Evolutionary conservation across 2,888 invertebrate genomes (phyloP), one percentile per base, ranked within the genome.

Genomic region (Drosophila gaucha): DNA sequence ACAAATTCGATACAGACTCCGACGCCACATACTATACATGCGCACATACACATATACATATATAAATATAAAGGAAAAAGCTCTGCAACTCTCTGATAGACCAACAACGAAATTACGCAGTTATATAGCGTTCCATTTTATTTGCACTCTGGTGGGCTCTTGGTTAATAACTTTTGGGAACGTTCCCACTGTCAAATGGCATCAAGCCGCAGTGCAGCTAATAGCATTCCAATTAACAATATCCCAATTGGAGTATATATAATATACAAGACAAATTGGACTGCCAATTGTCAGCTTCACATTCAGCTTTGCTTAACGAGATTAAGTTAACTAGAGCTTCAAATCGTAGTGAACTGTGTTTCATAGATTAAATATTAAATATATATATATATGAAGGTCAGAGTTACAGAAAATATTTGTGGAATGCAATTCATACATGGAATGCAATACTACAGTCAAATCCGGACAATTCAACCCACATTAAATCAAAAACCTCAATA

Each of bases 201-300:
- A 64, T 57, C 36, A 26, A 39, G 55, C 50, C 55, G 38, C 56
- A 50, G n/a, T 33, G 41, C 50, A 62, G 72, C 72, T 66, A 62
- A 72, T 54, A 74, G 56, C 36, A 69, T 63, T 52, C 69, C 71
- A 75, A 74, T 65, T 74, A 74, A 65, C 69, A 50, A 6, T 8
- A 14, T 16, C 56, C 26, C 47, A 59, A 57, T 55, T 58, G 69
- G 54, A 59, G 39, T 35, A 14, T 6, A 2, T 6, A 10, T 9
- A n/a, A n/a, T n/a, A n/a, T 10, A 9, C 20, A 33, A 4, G 3
- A 2, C 28, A 28, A 30, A 59, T 44, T 60, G 30, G 18, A 12
- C 1, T 30, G 10, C 5, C 47, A 59, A 47, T 59, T 67, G 54
- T 9, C 31, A 41, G 20, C 38, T 46, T 5, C 31, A 20, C 20